Base-by-base conservation (phyloP, 2,113 vertebrate genomes). In the Corvus hawaiiensis region DNA sequence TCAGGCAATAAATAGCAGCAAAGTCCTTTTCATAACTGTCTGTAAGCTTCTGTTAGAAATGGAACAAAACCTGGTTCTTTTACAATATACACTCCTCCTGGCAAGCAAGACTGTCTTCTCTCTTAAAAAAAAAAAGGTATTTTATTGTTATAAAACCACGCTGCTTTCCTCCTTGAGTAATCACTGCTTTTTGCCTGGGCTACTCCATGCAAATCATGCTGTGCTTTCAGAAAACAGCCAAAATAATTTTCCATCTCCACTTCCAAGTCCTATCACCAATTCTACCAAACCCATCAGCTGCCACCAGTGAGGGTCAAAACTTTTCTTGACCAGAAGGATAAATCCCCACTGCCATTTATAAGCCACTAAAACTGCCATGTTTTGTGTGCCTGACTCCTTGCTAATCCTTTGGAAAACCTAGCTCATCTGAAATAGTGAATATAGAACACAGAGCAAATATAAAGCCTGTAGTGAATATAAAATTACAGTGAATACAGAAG, bases 1-100 rank as follows among this genome's bases (percentile, higher is more conserved):
- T 78, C 73, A 92, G 90, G 93, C 90, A 90, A 93, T 92, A 90
- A 86, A 92, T 67, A 96, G 94, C 87, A 91, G 71, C 82, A 86
- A 95, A 90, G 67, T 74, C 51, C 74, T 90, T 78, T 86, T 84
- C 61, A 24, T 64, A 86, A 88, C 61, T 19, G 27, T 39, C n/a
- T 30, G 52, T 10, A 83, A 90, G 63, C 87, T 87, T 73, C 93
- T 83, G 90, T 83, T 81, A 67, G 64, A 61, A 83, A 72, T 6
- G 8, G 56, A 88, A 84, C 61, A 93, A 90, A 90, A 84, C 68
- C 85, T 87, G 68, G n/a, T 20, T 88, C 68, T 56, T 84, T 77
- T 84, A 84, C 39, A 72, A 68, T 16, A 48, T 6, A 8, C 24
- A 23, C 28, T 64, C 84, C 73, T 78, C 41, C 87, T 76, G 80